Evolutionary conservation across 2,113 vertebrate genomes (phyloP).

Genomic region (Muscicapa adusta): DNA sequence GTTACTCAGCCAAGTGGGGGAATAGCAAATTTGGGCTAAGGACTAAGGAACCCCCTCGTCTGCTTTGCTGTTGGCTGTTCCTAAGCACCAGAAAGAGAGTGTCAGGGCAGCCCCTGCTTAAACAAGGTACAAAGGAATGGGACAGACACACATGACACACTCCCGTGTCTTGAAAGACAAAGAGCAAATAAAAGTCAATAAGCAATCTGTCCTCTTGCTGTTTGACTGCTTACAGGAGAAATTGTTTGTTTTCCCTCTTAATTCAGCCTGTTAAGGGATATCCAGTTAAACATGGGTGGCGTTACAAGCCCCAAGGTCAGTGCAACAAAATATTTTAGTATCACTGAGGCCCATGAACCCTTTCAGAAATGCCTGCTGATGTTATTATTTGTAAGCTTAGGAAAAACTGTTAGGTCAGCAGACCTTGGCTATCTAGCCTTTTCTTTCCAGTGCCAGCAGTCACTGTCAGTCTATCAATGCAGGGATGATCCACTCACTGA

Average conservation of each 20-base stretch:
- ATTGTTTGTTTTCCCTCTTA: neutral
- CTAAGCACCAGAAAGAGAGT: neutral
- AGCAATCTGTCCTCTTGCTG: neutral
- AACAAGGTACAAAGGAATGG: neutral
- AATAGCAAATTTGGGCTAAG: neutral
- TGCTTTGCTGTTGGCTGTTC: neutral
- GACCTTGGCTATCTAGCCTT: fast-evolving
- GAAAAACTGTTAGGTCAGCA: neutral
- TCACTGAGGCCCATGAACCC: neutral
- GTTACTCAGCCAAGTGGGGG: neutral
- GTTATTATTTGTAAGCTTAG: neutral
- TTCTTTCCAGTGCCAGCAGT: neutral
- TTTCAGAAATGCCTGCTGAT: neutral
- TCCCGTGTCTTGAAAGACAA: neutral
- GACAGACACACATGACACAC: too few relatives aligned
- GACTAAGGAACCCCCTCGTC: neutral
- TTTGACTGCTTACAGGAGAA: neutral
- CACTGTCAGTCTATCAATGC: neutral
- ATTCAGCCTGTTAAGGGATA: neutral
- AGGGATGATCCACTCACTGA: neutral
- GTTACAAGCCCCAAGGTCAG: neutral
- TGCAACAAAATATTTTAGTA: neutral
- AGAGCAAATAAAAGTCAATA: neutral
- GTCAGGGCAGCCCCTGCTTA: fast-evolving
- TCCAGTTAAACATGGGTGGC: neutral